Conservation (phyloP, 1,140 invertebrate species). For the Achroia grisella region DNA sequence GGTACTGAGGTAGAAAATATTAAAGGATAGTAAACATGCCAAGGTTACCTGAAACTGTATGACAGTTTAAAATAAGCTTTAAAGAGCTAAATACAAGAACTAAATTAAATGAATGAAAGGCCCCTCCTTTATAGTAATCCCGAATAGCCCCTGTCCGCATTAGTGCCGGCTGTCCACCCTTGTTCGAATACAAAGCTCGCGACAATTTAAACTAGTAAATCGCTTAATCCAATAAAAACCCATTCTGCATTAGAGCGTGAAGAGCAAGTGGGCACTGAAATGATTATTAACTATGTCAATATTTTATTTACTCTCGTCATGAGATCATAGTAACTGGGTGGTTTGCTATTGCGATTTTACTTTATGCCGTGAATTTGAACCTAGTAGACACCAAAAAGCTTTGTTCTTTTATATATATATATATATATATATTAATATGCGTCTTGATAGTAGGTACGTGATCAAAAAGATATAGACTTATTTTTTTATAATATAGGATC, state of each 20-base stretch:
- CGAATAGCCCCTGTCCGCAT: slow-evolving; percentile 28
- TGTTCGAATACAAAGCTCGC: slow-evolving; percentile 36
- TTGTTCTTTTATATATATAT: too few species aligned
- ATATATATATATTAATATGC: too few species aligned
- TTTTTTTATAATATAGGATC: too few species aligned
- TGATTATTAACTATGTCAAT: slow-evolving; percentile 7
- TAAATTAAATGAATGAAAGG: slow-evolving; percentile 6
- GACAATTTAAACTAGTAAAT: slow-evolving; percentile 56
- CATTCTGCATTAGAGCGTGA: slow-evolving; percentile 32
- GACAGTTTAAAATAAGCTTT: slow-evolving; percentile 18
- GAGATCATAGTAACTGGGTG: too few species aligned
- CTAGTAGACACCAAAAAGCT: too few species aligned
- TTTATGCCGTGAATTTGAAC: too few species aligned
- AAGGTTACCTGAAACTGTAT: background rate
- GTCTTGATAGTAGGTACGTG: too few species aligned
- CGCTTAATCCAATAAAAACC: slow-evolving; percentile 58
- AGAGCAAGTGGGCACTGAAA: slow-evolving; percentile 18
- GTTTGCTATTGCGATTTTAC: too few species aligned
- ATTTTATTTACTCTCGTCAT: too few species aligned
- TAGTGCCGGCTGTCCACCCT: slow-evolving; percentile 37
- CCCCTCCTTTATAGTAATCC: slow-evolving; percentile 34
- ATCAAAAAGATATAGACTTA: too few species aligned
- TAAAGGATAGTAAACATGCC: too few species aligned
- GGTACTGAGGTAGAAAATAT: too few species aligned
- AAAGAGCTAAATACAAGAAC: slow-evolving; percentile 10